Evolutionary conservation across 2,797 vertebrate species (phyloP).

Genomic region (Molothrus ater): DNA sequence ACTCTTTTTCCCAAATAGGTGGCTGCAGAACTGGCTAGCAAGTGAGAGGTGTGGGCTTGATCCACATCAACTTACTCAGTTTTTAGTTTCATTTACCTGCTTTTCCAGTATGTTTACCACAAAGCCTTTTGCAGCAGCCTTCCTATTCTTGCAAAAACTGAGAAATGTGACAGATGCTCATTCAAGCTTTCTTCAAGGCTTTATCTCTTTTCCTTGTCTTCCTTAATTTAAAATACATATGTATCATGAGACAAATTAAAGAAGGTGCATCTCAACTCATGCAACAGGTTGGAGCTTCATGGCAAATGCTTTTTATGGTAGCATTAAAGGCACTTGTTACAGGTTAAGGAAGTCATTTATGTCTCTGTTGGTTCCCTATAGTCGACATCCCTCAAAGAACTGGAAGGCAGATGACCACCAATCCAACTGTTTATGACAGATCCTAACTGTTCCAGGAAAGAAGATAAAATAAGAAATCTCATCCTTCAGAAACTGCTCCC

Average conservation of each 20-base stretch:
- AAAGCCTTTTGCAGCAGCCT: not conserved
- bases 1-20: not conserved
- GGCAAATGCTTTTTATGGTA: not conserved
- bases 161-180: not conserved
- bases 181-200: not conserved
- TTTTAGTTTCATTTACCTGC: not conserved
- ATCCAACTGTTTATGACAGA: not conserved
- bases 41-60: fast-evolving
- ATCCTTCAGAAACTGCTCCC: not conserved
- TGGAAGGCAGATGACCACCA: not conserved
- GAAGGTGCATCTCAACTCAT: not conserved
- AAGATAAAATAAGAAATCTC: not conserved
- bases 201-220: not conserved
- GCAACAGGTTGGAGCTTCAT: not conserved
- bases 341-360: not conserved
- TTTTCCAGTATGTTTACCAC: not conserved
- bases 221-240: not conserved
- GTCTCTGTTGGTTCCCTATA: not conserved
- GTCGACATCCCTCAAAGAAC: not conserved
- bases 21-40: not conserved
- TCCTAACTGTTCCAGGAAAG: not conserved
- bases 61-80: not conserved
- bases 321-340: not conserved
- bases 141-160: not conserved
- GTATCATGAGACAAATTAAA: not conserved